Evolutionary conservation across 2,888 invertebrate species (phyloP).

Genomic region (Halocaridina rubra): DNA sequence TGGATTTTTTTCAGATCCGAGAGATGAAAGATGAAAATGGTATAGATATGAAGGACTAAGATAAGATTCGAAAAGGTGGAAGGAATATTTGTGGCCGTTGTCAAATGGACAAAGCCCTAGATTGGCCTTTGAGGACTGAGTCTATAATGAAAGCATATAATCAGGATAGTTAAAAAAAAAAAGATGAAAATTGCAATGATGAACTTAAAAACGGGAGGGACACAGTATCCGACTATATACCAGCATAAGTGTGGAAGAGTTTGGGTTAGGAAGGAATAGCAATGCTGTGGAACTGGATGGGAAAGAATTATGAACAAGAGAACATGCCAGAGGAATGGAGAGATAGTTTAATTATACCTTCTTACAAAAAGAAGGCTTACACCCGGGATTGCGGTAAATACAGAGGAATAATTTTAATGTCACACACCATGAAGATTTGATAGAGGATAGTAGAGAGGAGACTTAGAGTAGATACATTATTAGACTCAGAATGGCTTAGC

Average conservation of each 20-base stretch:
- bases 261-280: background rate
- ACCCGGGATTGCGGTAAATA: background rate
- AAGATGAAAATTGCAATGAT: background rate
- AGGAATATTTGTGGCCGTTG: background rate
- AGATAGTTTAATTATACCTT: too few species aligned
- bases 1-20: too few species aligned
- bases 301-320: background rate
- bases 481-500: background rate
- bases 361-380: too few species aligned
- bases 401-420: background rate
- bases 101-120: background rate
- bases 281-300: background rate
- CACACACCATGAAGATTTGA: background rate
- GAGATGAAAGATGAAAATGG: background rate
- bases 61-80: background rate
- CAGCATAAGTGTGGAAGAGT: background rate
- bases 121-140: too few species aligned
- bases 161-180: background rate
- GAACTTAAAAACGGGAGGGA: background rate
- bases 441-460: background rate
- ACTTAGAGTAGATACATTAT: background rate
- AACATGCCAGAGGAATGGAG: background rate
- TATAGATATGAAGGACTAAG: background rate
- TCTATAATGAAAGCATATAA: too few species aligned
- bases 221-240: background rate